Evolutionary conservation across 2,797 vertebrate species (phyloP).

Genomic region (Neopelma chrysocephalum): DNA sequence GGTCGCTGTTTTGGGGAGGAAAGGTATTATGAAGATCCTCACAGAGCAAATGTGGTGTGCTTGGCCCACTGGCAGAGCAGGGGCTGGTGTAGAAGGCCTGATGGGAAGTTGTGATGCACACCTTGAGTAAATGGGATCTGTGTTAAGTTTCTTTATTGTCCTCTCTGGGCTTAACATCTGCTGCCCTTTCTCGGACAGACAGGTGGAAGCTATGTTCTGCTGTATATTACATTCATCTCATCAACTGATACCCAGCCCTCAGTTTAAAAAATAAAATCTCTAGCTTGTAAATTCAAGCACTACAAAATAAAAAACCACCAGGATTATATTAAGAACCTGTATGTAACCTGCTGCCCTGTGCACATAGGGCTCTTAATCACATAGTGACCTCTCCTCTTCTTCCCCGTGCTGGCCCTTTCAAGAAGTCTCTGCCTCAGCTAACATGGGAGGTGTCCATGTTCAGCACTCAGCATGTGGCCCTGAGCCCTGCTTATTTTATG

Average conservation of each 20-base stretch:
- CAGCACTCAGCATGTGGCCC: not conserved
- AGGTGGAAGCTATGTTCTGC: fast-evolving
- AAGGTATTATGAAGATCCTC: not conserved
- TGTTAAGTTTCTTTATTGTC: not conserved
- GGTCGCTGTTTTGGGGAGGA: not conserved
- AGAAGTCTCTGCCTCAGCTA: not conserved
- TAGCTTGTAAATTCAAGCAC: not conserved
- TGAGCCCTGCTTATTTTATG: not conserved
- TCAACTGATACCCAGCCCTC: not conserved
- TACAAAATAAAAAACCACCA: not conserved
- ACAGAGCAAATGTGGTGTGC: fast-evolving
- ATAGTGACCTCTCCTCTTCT: not conserved
- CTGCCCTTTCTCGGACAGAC: fast-evolving
- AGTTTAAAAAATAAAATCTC: not conserved
- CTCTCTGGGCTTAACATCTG: not conserved
- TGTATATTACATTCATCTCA: not conserved
- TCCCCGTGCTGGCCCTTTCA: not conserved
- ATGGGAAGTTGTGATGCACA: not conserved
- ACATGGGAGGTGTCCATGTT: fast-evolving
- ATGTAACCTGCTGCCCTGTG: not conserved
- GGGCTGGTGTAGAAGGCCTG: not conserved
- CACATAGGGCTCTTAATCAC: not conserved
- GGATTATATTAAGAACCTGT: not conserved
- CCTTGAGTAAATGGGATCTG: not conserved
- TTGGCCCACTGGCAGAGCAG: not conserved